Evolutionary conservation across 1,140 invertebrate genomes (phyloP).

Genomic region (Dinothrombium tinctorium): DNA sequence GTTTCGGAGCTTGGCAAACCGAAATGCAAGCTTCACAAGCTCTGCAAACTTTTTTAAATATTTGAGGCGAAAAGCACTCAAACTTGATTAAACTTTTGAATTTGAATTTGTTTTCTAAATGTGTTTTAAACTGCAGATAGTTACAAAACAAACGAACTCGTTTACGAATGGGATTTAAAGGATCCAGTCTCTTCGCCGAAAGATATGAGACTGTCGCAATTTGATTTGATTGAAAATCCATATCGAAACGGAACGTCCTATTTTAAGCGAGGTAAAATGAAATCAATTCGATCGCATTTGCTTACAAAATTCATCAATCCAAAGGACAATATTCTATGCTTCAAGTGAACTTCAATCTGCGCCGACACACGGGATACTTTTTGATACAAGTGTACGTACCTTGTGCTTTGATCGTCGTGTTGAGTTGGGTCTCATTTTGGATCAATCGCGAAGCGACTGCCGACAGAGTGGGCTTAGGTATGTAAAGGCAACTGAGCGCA

Average conservation of each 20-base stretch:
- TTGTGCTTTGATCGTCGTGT: constrained; percentile 22
- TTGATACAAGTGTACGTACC: constrained; percentile 30
- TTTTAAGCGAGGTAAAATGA: constrained; percentile 19
- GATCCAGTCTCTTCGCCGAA: constrained; percentile 14
- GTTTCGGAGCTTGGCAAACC: too few relatives aligned
- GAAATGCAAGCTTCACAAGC: too few relatives aligned
- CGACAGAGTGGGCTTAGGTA: constrained; percentile 16
- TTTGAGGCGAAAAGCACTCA: too few relatives aligned
- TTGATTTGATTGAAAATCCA: constrained; percentile 21
- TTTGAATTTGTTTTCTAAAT: background rate
- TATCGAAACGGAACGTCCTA: constrained; percentile 18
- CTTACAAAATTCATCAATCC: background rate
- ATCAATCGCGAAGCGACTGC: constrained; percentile 21
- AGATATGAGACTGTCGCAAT: constrained; percentile 23
- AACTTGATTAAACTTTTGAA: background rate
- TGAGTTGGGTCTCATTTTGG: constrained; percentile 35
- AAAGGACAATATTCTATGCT: constrained; percentile 21
- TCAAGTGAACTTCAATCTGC: constrained; percentile 25
- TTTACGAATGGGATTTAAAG: constrained; percentile 21
- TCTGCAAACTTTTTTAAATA: too few relatives aligned
- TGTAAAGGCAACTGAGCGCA: too few relatives aligned
- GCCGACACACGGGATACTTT: constrained; percentile 27
- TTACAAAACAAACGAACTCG: constrained; percentile 20
- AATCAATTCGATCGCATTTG: background rate
- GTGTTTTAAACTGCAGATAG: constrained; percentile 19